Evolutionary conservation across 2,113 vertebrate species (phyloP).

Genomic region (Pygoscelis antarcticus): DNA sequence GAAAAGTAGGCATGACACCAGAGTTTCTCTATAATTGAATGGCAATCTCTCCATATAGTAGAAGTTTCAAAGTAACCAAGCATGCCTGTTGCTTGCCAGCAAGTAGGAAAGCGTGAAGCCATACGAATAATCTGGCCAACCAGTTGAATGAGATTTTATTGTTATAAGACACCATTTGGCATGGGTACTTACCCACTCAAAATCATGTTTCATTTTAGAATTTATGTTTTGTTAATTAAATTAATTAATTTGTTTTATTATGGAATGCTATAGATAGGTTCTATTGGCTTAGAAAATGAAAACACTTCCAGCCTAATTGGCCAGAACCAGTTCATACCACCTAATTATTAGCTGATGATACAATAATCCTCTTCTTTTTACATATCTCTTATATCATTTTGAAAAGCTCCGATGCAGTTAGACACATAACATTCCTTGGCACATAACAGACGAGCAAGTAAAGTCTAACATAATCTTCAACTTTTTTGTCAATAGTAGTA

Average conservation of each 20-base stretch:
- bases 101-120: background rate
- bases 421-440: background rate
- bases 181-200: background rate
- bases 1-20: background rate
- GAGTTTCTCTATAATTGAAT: background rate
- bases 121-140: background rate
- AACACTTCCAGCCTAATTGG: background rate
- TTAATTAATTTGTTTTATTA: conserved; percentile 13
- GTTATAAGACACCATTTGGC: background rate
- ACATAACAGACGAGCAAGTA: background rate
- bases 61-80: background rate
- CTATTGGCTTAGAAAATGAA: conserved; percentile 7
- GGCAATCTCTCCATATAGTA: background rate
- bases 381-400: background rate
- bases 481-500: background rate
- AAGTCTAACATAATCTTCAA: background rate
- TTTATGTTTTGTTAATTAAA: background rate
- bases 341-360: background rate
- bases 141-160: background rate
- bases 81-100: background rate
- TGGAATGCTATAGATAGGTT: background rate
- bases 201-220: background rate
- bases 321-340: background rate
- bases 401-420: background rate
- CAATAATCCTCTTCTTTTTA: background rate